Percentiles rank a stretch among this genome's conserved stretches.
Conservation (phyloP, 2,113 vertebrate genomes). For the Corythornis cristatus region DNA sequence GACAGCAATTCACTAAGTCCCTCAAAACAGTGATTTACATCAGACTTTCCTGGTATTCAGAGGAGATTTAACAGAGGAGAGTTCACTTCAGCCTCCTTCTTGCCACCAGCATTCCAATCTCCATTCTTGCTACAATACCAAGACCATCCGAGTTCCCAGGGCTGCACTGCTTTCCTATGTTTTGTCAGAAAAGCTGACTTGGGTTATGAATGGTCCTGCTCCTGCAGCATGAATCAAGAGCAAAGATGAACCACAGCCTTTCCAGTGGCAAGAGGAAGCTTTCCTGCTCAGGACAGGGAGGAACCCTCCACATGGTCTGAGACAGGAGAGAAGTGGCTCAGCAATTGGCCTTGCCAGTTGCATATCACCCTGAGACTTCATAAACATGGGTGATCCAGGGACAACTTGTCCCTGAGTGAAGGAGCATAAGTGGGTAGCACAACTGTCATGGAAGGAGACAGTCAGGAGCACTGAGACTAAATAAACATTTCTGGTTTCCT, state of each 20-base stretch:
- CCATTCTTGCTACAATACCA: rapidly evolving
- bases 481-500: background rate
- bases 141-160: background rate
- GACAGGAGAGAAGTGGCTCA: background rate
- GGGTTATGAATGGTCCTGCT: background rate
- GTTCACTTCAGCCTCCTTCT: background rate
- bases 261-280: background rate
- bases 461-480: background rate
- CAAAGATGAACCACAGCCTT: background rate
- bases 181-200: background rate
- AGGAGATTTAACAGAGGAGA: background rate
- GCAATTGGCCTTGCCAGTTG: rapidly evolving
- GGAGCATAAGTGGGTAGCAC: background rate
- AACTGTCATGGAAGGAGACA: rapidly evolving
- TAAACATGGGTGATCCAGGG: rapidly evolving
- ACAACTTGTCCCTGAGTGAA: background rate
- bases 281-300: background rate
- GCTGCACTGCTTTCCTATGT: background rate
- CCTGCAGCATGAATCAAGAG: background rate
- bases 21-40: background rate
- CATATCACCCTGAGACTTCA: background rate
- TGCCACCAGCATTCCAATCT: background rate
- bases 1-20: background rate
- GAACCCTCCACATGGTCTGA: background rate
- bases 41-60: background rate